These are phyloP conservation scores for Eira barbara DNA, from an alignment of 2,113 vertebrate species.

Conservation along the genomic window DNA sequence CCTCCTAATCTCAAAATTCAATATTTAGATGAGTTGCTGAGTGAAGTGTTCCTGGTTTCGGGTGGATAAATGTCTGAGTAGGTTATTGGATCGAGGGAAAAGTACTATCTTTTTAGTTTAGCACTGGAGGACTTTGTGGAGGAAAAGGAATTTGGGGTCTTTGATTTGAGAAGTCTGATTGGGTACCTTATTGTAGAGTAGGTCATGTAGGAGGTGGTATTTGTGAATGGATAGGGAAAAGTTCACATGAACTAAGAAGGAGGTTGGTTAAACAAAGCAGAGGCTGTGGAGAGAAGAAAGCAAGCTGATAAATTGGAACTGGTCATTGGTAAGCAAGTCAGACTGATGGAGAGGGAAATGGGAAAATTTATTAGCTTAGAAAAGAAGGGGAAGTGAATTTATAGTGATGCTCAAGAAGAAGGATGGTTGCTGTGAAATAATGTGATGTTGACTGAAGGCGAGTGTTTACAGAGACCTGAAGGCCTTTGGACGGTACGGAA, in stretches of 20 bases:
- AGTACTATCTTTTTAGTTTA: not conserved
- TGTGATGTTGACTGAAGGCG: not conserved
- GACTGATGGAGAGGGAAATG: not conserved
- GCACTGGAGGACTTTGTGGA: not conserved
- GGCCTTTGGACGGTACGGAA: not conserved
- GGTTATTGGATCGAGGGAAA: not conserved
- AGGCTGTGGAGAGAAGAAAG: not conserved
- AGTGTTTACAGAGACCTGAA: not conserved
- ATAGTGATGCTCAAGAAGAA: not conserved
- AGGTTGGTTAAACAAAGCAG: not conserved
- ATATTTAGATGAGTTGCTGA: not conserved
- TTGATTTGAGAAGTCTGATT: not conserved
- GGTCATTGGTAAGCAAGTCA: not conserved
- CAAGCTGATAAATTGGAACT: not conserved
- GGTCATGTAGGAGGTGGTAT: not conserved
- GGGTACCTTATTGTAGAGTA: not conserved
- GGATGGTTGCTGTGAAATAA: not conserved
- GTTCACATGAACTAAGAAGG: not conserved
- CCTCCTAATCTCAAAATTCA: not conserved
- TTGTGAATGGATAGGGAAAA: not conserved
- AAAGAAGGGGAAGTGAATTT: not conserved
- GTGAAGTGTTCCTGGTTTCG: not conserved
- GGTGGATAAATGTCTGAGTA: not conserved
- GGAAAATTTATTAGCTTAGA: not conserved
- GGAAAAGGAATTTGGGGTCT: not conserved